Base-by-base conservation (phyloP, 1,140 invertebrate genomes). In the Apis laboriosa region DNA sequence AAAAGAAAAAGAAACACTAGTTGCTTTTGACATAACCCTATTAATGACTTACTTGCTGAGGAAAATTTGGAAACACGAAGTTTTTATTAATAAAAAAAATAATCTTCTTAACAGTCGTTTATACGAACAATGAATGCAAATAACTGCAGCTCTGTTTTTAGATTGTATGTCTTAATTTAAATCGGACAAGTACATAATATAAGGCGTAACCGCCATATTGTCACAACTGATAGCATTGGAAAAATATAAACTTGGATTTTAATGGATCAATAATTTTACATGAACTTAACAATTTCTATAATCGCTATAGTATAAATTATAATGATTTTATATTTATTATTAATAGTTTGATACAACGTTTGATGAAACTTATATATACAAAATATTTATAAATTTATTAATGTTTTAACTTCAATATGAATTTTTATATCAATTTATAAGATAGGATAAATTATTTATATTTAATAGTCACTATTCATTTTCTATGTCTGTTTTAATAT, bases 201-300 rank as follows among this genome's bases (percentile, higher is more conserved):
- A 85, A 79, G 80, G 68, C 63, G 77, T 72, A 60, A 67, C 71
- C 83, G 88, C 88, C 88, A 89, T 90, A 76, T 90, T 90, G 74
- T 86, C 77, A 86, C 87, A 90, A 88, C 88, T 90, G 89, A 89
- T 88, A 68, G 66, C 68, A 73, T 86, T 74, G 78, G 76, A 76
- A 83, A 79, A 68, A 80, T 79, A 80, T 61, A 80, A 86, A 82
- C 43, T 73, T 49, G 58, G 66, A 71, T 61, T 74, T 66, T 76
- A 63, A 43, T 55, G 73, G 87, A 87, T 88, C 86, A 84, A 89
- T 86, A 88, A 79, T 68, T 55, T 70, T 83, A 78, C 34, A 58
- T 15, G 28, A 24, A 64, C 28, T 43, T 51, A 55, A 75, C 60
- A 51, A 71, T 67, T 64, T 67, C 12, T 83, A 19, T 43, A 51